Base-by-base conservation (phyloP, 2,797 vertebrate genomes). In the Molossus molossus region DNA sequence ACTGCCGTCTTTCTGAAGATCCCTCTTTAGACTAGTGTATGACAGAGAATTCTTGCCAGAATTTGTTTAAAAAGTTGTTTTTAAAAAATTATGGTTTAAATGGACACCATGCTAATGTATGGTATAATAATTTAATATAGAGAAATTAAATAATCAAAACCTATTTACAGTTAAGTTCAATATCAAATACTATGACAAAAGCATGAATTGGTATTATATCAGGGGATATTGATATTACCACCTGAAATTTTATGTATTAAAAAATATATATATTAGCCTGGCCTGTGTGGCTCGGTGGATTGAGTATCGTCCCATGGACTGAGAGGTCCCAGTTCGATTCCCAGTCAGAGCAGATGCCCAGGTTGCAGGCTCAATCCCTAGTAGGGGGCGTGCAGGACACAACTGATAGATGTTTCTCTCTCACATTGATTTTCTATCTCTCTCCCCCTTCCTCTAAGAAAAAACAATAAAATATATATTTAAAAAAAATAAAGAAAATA, bases 151-250 rank as follows among this genome's bases (percentile, higher is more conserved):
- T 33, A 86, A 60, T 72, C 6, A 91, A 40, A 91, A 33, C 11
- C 73, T 64, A 82, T 80, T 91, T 69, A 62, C n/a, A 76, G 14
- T 55, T 69, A 86, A 77, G 33, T 69, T 92, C 9, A 84, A 10
- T 50, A 64, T 73, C 29, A 86, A 92, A 5, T 64, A 85, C 40
- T 65, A 81, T 75, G 23, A 33, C 20, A 89, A 82, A 11, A 77
- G 6, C 45, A 72, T 48, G 10, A 7, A 58, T 45, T 45, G 15
- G 9, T 82, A 40, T 87, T 58, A 95, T 81, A 58, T 81, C 21
- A 87, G 13, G 6, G 12, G 4, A 33, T n/a, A 80, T n/a, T 82
- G 9, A 60, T 82, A 79, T 58, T 85, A 86, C 1, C 25, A 27
- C 4, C 14, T 70, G 17, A 72, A 48, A 77, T 82, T 86, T 76